Evolutionary conservation across 2,888 invertebrate species (phyloP).

Genomic region (Proisotoma minuta): DNA sequence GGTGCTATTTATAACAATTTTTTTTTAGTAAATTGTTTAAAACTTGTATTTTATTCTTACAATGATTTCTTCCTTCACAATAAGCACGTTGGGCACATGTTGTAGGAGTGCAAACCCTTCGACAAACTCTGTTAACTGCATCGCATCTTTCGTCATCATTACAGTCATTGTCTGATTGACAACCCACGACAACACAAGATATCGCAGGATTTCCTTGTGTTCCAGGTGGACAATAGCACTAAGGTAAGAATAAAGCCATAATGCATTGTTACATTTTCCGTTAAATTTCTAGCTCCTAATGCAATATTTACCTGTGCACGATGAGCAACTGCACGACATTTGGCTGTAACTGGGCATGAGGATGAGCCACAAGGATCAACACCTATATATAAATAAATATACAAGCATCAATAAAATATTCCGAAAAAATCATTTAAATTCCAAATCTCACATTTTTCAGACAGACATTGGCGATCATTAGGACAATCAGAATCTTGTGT

Average conservation of each 20-base stretch:
- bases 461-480: slow-evolving; percentile 73
- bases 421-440: neutral
- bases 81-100: slow-evolving; percentile 72
- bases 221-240: slow-evolving; percentile 67
- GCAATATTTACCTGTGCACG: slow-evolving; percentile 56
- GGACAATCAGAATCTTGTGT: slow-evolving; percentile 74
- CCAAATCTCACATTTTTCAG: slow-evolving; percentile 68
- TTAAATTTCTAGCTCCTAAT: neutral
- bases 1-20: too few species aligned
- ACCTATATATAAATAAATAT: neutral
- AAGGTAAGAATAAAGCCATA: neutral
- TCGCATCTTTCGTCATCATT: slow-evolving; percentile 79
- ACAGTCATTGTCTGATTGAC: slow-evolving; percentile 85
- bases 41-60: too few species aligned
- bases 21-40: too few species aligned
- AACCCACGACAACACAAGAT: slow-evolving; percentile 75
- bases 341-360: slow-evolving; percentile 67
- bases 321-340: slow-evolving; percentile 70
- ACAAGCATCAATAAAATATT: neutral
- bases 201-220: slow-evolving; percentile 77
- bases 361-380: neutral
- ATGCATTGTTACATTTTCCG: too few species aligned
- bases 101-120: slow-evolving; percentile 74
- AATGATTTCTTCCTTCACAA: slow-evolving; percentile 71
- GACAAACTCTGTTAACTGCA: slow-evolving; percentile 73